phyloP scores from a whole-genome alignment of 2,888 invertebrate species.

The Synanthedon tipuliformis region DNA sequence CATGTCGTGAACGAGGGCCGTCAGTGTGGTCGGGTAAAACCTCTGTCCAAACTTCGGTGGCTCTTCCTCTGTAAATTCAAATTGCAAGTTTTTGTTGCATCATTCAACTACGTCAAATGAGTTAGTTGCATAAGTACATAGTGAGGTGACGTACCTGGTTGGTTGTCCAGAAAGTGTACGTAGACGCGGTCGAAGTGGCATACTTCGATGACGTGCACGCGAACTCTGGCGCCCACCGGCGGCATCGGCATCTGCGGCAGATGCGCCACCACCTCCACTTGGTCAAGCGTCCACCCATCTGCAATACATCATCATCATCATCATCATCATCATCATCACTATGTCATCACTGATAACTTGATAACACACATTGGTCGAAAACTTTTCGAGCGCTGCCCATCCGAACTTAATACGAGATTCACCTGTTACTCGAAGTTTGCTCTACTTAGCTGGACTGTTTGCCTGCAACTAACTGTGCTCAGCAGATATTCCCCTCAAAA shows the following conservation, averaged over 20 bases:
- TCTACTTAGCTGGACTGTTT: no score
- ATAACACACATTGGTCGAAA: no score
- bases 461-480: no score
- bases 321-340: no score
- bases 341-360: no score
- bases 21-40: conserved; percentile 33
- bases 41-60: conserved; percentile 38
- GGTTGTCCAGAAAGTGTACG: conserved; percentile 31
- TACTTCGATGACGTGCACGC: conserved; percentile 37
- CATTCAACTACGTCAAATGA: no score
- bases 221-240: conserved; percentile 33
- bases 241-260: conserved; percentile 32
- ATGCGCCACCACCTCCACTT: conserved; percentile 28
- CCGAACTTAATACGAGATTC: no score
- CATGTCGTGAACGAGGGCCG: conserved; percentile 39
- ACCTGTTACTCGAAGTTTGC: no score
- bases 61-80: conserved; percentile 1
- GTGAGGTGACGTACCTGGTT: conserved; percentile 10
- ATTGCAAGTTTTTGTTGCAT: no score
- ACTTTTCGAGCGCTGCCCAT: no score
- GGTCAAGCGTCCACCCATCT: conserved; percentile 62
- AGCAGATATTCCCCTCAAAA: no score
- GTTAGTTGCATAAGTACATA: no score
- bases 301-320: not conserved
- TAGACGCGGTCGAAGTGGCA: conserved; percentile 45